Percentiles rank a stretch among this genome's conserved stretches.
These are phyloP conservation scores for Oplegnathus fasciatus DNA, from an alignment of 2,113 vertebrate genomes.

Conservation along the genomic window DNA sequence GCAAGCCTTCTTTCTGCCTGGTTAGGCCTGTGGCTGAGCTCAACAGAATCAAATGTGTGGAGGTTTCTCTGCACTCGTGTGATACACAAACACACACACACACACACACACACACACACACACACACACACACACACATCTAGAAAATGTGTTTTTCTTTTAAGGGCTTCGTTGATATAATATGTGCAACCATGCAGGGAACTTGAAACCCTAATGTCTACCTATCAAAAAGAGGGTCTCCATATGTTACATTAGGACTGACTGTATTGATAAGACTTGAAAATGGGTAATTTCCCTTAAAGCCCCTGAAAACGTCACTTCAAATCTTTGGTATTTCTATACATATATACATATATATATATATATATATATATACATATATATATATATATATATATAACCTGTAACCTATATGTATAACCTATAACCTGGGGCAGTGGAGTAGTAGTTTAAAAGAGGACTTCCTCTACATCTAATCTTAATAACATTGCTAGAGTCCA, in stretches of 20 bases:
- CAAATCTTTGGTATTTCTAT: too few species aligned
- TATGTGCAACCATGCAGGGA: not conserved
- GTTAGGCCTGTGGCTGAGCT: constrained; percentile 1
- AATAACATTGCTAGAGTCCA: too few species aligned
- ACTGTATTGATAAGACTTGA: not conserved
- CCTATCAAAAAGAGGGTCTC: not conserved
- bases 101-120: not conserved
- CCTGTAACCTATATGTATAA: too few species aligned
- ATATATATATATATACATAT: too few species aligned
- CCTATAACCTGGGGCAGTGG: too few species aligned
- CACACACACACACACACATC: not conserved
- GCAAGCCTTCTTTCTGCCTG: constrained; percentile 12
- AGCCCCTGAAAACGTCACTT: not conserved
- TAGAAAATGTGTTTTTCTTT: not conserved
- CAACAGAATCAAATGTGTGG: not conserved
- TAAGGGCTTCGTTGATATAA: not conserved
- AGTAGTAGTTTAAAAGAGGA: too few species aligned
- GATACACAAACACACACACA: not conserved
- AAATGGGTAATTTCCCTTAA: not conserved
- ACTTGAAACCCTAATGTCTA: not conserved
- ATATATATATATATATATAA: too few species aligned
- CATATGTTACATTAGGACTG: not conserved
- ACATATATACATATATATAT: too few species aligned
- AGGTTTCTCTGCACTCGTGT: not conserved
- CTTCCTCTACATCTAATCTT: too few species aligned